These are phyloP conservation scores for Megalurothrips usitatus DNA, from an alignment of 2,888 invertebrate species.

Conservation along the genomic window DNA sequence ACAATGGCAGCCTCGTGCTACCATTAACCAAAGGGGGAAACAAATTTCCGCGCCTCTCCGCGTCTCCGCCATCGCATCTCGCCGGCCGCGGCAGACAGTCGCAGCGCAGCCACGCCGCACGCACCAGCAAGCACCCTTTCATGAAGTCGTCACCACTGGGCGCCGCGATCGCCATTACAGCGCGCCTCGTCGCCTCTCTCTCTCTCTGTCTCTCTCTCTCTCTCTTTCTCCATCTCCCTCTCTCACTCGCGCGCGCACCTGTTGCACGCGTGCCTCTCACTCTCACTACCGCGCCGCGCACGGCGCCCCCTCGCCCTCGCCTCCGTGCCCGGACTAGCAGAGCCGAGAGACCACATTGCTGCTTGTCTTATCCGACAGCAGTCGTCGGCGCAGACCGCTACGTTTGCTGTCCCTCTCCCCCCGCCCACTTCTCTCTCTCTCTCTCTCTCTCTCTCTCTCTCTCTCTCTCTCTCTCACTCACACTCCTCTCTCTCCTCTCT, in stretches of 20 bases:
- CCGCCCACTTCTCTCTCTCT: neutral
- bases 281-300: neutral
- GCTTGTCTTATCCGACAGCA: neutral
- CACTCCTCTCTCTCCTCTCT: too few species aligned
- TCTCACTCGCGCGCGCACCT: constrained; percentile 28
- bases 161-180: too few species aligned
- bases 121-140: too few species aligned
- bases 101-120: neutral
- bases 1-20: too few species aligned
- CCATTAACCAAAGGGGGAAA: too few species aligned
- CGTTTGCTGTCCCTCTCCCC: neutral
- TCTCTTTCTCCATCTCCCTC: constrained; percentile 27
- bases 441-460: neutral
- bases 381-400: neutral
- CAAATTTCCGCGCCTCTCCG: too few species aligned
- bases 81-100: neutral
- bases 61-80: neutral
- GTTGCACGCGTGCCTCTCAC: constrained; percentile 1
- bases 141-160: too few species aligned
- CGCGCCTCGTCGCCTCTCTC: constrained; percentile 2
- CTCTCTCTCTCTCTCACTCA: neutral
- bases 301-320: neutral
- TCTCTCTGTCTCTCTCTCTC: constrained; percentile 29
- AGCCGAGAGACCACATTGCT: neutral
- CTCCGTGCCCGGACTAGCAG: neutral